Evolutionary conservation across 2,113 vertebrate species (phyloP).

Genomic region (Phalacrocorax carbo): DNA sequence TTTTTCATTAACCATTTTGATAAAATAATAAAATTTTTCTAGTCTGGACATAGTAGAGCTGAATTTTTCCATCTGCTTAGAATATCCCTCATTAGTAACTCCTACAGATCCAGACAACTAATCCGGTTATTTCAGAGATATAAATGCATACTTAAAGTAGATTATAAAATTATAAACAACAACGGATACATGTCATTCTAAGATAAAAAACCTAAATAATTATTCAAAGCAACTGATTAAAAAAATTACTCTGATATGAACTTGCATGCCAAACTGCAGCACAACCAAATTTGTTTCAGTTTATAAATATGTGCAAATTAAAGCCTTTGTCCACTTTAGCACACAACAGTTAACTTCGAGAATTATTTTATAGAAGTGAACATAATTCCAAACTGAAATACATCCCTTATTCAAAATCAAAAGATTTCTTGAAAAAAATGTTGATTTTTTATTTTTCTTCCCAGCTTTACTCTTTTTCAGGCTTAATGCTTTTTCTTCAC

Average conservation of each 20-base stretch:
- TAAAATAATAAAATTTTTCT: neutral
- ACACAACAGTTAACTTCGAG: neutral
- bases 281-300: neutral
- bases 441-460: neutral
- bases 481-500: neutral
- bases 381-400: neutral
- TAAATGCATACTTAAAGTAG: neutral
- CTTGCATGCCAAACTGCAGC: neutral
- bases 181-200: neutral
- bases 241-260: neutral
- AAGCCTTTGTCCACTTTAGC: neutral
- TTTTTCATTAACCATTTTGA: neutral
- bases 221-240: neutral
- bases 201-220: neutral
- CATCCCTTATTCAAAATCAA: neutral
- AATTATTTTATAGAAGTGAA: neutral
- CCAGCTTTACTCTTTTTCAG: neutral
- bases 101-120: neutral
- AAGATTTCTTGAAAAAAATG: neutral
- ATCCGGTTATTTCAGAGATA: neutral
- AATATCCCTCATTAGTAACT: neutral
- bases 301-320: neutral
- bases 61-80: neutral
- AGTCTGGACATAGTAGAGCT: neutral
- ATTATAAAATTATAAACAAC: neutral